These are phyloP conservation scores for Trichacis sp. DNA, from an alignment of 2,888 invertebrate species.

Conservation along the genomic window DNA sequence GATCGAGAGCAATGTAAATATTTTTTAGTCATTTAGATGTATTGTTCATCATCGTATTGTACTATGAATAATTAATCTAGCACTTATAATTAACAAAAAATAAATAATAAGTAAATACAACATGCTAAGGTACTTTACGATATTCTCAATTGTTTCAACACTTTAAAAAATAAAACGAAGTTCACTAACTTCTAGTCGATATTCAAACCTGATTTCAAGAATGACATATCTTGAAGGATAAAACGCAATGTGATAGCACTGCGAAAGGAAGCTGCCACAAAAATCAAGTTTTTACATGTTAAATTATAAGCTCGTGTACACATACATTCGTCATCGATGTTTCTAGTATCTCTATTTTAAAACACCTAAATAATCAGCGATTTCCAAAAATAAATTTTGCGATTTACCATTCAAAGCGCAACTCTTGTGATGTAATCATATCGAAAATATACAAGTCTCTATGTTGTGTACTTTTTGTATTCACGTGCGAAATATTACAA, in stretches of 20 bases:
- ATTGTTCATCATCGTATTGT: too few relatives aligned
- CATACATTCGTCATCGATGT: neutral
- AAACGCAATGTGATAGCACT: neutral
- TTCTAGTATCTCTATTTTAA: too few relatives aligned
- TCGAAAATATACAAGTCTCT: slow-evolving; percentile 4
- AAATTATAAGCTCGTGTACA: slow-evolving; percentile 4
- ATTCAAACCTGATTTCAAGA: neutral
- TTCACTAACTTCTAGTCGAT: too few relatives aligned
- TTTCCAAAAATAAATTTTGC: neutral
- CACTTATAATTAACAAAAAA: too few relatives aligned
- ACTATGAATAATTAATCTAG: too few relatives aligned
- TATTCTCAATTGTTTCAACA: too few relatives aligned
- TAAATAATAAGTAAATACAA: too few relatives aligned
- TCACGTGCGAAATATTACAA: neutral
- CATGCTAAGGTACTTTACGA: too few relatives aligned
- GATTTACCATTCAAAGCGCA: neutral
- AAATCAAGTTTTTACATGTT: neutral
- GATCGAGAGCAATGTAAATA: neutral
- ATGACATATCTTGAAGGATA: too few relatives aligned
- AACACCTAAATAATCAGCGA: too few relatives aligned
- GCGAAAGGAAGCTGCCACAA: neutral
- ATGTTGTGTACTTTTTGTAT: neutral
- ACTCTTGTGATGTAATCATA: neutral
- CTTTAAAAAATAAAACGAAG: too few relatives aligned
- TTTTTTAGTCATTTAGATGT: too few relatives aligned